These are phyloP conservation scores for Cydia amplana DNA, from an alignment of 1,140 invertebrate genomes.

Conservation along the genomic window DNA sequence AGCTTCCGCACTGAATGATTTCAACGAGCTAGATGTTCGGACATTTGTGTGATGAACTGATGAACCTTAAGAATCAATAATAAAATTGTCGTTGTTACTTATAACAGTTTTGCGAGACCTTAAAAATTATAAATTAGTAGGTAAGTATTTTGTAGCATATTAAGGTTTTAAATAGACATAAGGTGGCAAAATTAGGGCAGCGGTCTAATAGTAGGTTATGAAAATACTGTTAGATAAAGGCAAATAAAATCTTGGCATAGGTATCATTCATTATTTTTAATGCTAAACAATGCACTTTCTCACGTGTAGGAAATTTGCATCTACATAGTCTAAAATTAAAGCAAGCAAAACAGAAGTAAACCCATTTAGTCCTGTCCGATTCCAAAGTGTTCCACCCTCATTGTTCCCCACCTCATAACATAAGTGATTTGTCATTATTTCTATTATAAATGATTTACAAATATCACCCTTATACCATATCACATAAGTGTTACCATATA, in stretches of 20 bases:
- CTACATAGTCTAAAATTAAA: conserved; percentile 9
- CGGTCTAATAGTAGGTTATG: no score
- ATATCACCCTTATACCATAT: background rate
- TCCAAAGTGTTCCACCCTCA: conserved; percentile 20
- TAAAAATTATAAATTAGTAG: no score
- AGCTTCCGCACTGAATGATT: no score
- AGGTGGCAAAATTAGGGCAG: no score
- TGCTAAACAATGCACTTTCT: background rate
- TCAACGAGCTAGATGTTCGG: no score
- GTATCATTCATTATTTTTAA: background rate
- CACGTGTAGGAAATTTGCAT: background rate
- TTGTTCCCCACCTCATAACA: conserved; percentile 23
- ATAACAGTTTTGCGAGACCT: no score
- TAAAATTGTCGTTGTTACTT: no score
- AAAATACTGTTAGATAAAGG: no score
- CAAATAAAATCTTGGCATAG: background rate
- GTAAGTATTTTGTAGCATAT: no score
- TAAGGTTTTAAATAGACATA: no score
- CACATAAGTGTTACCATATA: background rate
- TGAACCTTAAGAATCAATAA: no score
- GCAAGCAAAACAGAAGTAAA: background rate
- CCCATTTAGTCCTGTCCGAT: conserved; percentile 21
- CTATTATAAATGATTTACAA: background rate
- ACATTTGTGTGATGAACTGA: no score
- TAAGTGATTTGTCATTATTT: conserved; percentile 19